phyloP scores from a whole-genome alignment of 2,113 vertebrate species.

The Bombycilla garrulus region DNA sequence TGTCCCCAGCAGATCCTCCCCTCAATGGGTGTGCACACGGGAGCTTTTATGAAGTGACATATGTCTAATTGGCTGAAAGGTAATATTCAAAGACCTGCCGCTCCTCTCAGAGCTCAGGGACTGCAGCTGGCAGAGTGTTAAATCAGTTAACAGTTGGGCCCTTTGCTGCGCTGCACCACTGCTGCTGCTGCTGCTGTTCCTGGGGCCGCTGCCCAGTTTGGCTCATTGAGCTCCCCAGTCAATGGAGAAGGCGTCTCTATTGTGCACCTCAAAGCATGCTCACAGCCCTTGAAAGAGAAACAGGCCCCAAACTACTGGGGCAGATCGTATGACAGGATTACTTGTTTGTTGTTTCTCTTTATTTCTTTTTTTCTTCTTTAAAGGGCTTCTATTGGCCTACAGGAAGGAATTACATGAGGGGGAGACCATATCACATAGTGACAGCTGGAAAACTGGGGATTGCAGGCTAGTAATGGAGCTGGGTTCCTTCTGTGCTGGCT shows the following conservation, averaged over 20 bases:
- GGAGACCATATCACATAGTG: constrained; percentile 64
- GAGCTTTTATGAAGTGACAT: constrained; percentile 61
- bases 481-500: constrained; percentile 59
- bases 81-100: constrained; percentile 63
- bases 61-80: constrained; percentile 74
- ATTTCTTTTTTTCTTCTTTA: constrained; percentile 39
- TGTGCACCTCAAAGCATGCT: constrained; percentile 71
- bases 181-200: constrained; percentile 60
- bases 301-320: constrained; percentile 67
- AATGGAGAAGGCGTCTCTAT: constrained; percentile 70
- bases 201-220: constrained; percentile 42
- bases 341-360: constrained; percentile 63
- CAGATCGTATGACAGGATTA: constrained; percentile 72
- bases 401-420: constrained; percentile 60
- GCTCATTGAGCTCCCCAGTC: constrained; percentile 67
- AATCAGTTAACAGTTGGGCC: constrained; percentile 72
- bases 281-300: constrained; percentile 63
- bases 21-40: background rate
- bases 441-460: constrained; percentile 70
- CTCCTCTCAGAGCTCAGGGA: constrained; percentile 52
- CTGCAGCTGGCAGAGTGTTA: constrained; percentile 73
- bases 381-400: constrained; percentile 49
- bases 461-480: constrained; percentile 58
- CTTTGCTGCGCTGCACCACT: constrained; percentile 62
- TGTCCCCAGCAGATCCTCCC: background rate